These are phyloP conservation scores for Upupa epops DNA, from an alignment of 2,113 vertebrate species.

Conservation along the genomic window DNA sequence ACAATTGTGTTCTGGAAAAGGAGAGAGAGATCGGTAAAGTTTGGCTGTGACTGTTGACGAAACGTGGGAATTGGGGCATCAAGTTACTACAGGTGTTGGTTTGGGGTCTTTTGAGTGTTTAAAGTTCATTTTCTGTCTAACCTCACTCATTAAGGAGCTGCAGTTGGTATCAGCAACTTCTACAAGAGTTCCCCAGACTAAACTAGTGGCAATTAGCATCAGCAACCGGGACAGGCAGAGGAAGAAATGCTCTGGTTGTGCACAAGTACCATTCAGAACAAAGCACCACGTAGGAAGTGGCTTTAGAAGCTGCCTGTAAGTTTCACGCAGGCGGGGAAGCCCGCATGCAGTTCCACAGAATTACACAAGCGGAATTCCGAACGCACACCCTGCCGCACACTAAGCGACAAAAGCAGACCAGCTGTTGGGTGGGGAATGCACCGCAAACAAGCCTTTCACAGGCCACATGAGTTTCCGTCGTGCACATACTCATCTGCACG, in stretches of 20 bases:
- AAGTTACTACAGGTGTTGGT: background rate
- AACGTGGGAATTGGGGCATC: background rate
- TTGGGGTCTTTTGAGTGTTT: background rate
- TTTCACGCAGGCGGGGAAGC: background rate
- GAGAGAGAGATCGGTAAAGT: background rate
- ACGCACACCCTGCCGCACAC: background rate
- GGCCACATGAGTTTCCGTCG: background rate
- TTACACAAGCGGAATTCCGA: background rate
- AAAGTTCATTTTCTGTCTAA: background rate
- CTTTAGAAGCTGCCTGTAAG: background rate
- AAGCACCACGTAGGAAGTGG: background rate
- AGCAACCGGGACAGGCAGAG: background rate
- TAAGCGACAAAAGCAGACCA: background rate
- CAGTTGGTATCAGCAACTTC: background rate
- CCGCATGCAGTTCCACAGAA: background rate
- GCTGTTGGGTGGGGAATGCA: background rate
- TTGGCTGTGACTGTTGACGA: background rate
- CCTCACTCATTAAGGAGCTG: background rate
- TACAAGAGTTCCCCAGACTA: background rate
- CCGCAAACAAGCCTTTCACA: background rate
- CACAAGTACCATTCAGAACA: background rate
- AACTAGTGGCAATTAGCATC: background rate
- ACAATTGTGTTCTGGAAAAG: slow-evolving; percentile 88
- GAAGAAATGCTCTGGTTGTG: background rate
- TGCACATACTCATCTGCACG: background rate